Conservation (phyloP, 2,888 invertebrate species). For the Cataglyphis cursor region DNA sequence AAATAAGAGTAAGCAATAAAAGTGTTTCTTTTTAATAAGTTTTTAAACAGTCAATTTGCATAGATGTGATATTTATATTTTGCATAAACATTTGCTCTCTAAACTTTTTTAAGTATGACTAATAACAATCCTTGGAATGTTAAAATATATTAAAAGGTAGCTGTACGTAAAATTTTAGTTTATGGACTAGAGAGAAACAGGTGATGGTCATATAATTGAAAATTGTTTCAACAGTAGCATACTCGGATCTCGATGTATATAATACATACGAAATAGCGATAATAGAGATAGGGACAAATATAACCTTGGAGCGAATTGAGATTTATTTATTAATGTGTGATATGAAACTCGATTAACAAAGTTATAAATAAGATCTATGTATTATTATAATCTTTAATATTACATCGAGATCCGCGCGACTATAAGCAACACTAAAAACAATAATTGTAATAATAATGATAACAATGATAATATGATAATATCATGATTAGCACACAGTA, state of each 20-base stretch:
- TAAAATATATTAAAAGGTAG: conserved; percentile 43
- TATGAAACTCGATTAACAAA: background rate
- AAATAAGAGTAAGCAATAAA: conserved; percentile 36
- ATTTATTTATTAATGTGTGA: background rate
- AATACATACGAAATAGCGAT: background rate
- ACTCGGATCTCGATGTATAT: conserved; percentile 16
- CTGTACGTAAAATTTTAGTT: conserved; percentile 32
- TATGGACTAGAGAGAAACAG: conserved; percentile 35
- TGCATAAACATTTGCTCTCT: conserved; percentile 17
- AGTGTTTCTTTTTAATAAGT: conserved; percentile 14
- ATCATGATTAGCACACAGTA: background rate
- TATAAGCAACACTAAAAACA: background rate
- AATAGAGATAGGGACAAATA: background rate
- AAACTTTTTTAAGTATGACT: conserved; percentile 42
- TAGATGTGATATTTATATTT: conserved; percentile 2
- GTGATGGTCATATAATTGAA: conserved; percentile 14
- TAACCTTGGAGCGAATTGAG: background rate
- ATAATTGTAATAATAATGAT: background rate
- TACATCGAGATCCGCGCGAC: conserved; percentile 7
- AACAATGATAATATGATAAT: conserved; percentile 37
- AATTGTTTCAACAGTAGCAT: background rate
- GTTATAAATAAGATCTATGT: background rate
- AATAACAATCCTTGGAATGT: conserved; percentile 45
- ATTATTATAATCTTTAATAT: background rate
- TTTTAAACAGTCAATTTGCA: conserved; percentile 28